These are phyloP conservation scores for Paramuricea clavata DNA, from an alignment of 92 coral and sea anemone species.

Conservation along the genomic window DNA sequence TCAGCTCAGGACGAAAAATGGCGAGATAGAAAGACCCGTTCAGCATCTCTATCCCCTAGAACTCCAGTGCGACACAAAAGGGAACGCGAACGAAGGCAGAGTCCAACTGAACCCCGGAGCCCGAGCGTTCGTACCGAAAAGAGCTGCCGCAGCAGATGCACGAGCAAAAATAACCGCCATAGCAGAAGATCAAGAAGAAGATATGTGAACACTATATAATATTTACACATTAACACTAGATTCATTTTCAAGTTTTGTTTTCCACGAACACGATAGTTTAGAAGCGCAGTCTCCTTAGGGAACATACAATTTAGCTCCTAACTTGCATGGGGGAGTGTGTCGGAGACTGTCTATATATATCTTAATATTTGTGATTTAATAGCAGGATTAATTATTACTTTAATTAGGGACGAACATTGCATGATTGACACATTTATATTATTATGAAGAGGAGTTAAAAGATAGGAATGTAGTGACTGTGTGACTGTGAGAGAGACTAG, in stretches of 20 bases:
- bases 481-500: not conserved
- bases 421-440: no score
- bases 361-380: not conserved
- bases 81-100: not conserved
- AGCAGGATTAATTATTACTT: not conserved
- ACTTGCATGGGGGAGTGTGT: no score
- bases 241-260: no score
- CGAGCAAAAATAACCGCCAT: slow-evolving; percentile 12
- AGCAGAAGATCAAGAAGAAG: slow-evolving; percentile 20
- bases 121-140: not conserved
- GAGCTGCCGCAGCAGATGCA: slow-evolving; percentile 30
- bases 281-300: no score
- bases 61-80: slow-evolving; percentile 39
- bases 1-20: slow-evolving; percentile 48
- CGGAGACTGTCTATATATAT: slow-evolving; percentile 12
- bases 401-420: not conserved
- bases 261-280: no score
- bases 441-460: not conserved
- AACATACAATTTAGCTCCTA: no score
- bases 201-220: not conserved
- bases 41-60: slow-evolving; percentile 55
- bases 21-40: slow-evolving; percentile 44
- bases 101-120: slow-evolving; percentile 1
- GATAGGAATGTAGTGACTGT: not conserved
- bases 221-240: not conserved